A percentile compares a stretch with the other conserved stretches of the same genome.
These are phyloP conservation scores for Ictidomys tridecemlineatus DNA, from an alignment of 2,113 vertebrate species.

Conservation along the genomic window DNA sequence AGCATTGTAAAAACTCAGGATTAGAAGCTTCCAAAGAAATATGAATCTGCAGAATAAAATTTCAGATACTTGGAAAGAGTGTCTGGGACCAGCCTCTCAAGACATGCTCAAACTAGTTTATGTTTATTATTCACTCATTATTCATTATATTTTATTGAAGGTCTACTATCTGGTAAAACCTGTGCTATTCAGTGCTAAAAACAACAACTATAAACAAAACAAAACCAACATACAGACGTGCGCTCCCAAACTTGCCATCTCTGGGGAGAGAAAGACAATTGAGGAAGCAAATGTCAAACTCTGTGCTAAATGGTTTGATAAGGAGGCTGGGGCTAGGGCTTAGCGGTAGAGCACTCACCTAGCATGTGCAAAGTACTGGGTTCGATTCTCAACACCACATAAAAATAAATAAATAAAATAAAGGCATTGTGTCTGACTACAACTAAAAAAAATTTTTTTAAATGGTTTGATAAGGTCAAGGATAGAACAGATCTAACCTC, in stretches of 20 bases:
- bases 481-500: neutral
- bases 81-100: neutral
- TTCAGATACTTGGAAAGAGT: neutral
- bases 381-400: too few relatives aligned
- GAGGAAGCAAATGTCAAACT: neutral
- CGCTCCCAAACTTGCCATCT: neutral
- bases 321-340: neutral
- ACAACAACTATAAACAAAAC: neutral
- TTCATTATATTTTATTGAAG: neutral
- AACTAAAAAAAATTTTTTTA: too few relatives aligned
- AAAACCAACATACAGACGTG: neutral
- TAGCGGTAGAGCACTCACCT: too few relatives aligned
- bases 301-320: neutral
- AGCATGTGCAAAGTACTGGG: too few relatives aligned
- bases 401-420: too few relatives aligned
- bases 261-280: neutral
- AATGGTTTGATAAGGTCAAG: neutral
- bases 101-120: neutral
- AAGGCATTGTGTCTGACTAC: too few relatives aligned
- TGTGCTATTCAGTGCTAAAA: neutral
- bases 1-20: neutral
- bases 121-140: neutral
- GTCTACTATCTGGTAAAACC: neutral
- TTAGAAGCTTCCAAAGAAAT: slow-evolving; percentile 3
- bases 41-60: neutral